Evolutionary conservation across 1,140 invertebrate genomes (phyloP), one percentile per base, ranked within the genome.

Genomic region (Pogonognathellus flavescens): DNA sequence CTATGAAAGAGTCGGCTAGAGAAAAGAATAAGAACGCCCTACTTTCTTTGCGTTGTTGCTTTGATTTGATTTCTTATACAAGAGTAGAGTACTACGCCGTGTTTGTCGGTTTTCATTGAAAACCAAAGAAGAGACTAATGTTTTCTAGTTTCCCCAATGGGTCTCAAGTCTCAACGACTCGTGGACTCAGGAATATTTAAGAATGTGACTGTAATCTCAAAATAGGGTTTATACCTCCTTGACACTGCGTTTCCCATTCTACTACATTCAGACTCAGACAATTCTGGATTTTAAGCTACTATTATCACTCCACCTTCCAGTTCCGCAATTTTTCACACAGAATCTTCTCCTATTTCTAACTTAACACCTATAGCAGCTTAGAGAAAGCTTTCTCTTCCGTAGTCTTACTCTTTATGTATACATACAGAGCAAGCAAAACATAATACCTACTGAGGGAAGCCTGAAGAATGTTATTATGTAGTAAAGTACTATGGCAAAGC

Each of bases 171-270:
- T 60, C 22, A n/a, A n/a, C n/a, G 53, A 50, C 41, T 76, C 14
- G 31, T n/a, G 41, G 22, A 76, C 18, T 25, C 31, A 14, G 18
- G 70, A 76, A 76, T 76, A 76, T 76, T 76, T 76, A 41, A 76
- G 70, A 76, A 76, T 50, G 70, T 76, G 70, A 50, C 70, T 14
- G 41, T 76, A 76, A 76, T 66, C 62, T 20, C 31, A 76, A 50
- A 50, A 76, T 76, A 76, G 31, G 20, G 22, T 66, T 66, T 66
- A 66, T 25, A 25, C 20, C 20, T 25, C 49, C 70, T 76, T 76
- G 31, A 76, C 70, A 31, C 11, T 49, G 70, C 41, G 14, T 76
- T 76, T 50, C 70, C 31, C n/a, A 76, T 49, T 76, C 25, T 76
- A 49, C 41, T 76, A 76, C 31, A 41, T 6, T 41, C 31, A 41